phyloP scores from a whole-genome alignment of 1,140 invertebrate species.

The Gyrodactylus salaris region DNA sequence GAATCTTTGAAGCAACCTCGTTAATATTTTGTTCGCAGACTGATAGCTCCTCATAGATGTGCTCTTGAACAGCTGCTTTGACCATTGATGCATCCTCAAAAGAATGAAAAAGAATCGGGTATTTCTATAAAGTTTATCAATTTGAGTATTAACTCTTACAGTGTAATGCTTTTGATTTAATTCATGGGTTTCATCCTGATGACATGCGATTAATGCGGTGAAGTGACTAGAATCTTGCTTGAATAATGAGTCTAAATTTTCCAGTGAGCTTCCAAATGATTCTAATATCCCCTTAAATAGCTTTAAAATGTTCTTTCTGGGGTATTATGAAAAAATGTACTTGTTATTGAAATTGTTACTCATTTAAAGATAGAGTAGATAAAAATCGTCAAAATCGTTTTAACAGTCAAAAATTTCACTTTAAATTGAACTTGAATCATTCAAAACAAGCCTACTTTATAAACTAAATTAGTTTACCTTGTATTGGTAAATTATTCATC shows the following conservation, averaged over 20 bases:
- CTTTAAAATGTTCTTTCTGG: neutral
- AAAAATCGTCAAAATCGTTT: too few species aligned
- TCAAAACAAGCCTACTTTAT: too few species aligned
- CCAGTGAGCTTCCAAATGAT: neutral
- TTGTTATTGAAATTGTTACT: neutral
- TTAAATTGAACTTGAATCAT: too few species aligned
- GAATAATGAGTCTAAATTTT: neutral
- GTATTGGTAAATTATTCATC: too few species aligned
- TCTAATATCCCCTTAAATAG: neutral
- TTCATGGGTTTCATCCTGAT: neutral
- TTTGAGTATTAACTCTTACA: too few species aligned
- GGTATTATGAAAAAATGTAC: neutral
- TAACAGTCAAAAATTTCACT: too few species aligned
- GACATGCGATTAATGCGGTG: neutral
- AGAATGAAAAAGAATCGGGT: too few species aligned
- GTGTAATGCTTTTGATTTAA: neutral
- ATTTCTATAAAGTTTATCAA: too few species aligned
- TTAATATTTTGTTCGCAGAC: neutral
- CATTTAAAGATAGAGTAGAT: neutral
- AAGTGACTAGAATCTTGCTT: neutral
- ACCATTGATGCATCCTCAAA: too few species aligned
- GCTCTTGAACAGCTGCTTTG: neutral
- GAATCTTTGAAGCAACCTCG: neutral
- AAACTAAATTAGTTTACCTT: too few species aligned
- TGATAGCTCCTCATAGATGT: neutral